phyloP scores from a whole-genome alignment of 92 coral and sea anemone species.

The Bergia puertoricense region DNA sequence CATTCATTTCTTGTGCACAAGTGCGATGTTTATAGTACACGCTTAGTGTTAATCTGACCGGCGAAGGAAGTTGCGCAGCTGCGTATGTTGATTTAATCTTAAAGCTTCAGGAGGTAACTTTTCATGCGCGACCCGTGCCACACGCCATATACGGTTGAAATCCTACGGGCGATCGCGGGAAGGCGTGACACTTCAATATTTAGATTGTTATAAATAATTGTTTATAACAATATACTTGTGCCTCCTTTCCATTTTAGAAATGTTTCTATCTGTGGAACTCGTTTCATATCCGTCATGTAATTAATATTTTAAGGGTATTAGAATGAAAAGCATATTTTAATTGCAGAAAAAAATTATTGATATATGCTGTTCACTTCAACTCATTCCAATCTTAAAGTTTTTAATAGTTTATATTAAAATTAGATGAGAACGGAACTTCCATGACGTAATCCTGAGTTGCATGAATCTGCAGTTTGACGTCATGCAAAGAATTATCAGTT shows the following conservation, averaged over 20 bases:
- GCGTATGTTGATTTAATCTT: constrained; percentile 2
- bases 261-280: background rate
- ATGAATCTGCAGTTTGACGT: background rate
- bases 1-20: background rate
- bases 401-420: too few relatives aligned
- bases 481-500: too few relatives aligned
- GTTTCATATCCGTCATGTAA: background rate
- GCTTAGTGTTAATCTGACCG: background rate
- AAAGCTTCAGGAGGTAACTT: background rate
- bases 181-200: background rate
- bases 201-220: background rate
- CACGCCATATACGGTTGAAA: constrained; percentile 36
- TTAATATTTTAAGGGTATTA: background rate
- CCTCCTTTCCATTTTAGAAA: background rate
- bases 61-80: background rate
- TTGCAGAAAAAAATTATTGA: background rate
- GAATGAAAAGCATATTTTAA: background rate
- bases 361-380: too few relatives aligned
- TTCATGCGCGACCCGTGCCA: constrained; percentile 38
- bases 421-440: background rate
- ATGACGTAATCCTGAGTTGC: background rate
- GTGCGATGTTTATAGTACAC: background rate
- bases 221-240: background rate
- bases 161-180: background rate
- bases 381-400: background rate